Evolutionary conservation across 2,113 vertebrate species (phyloP), one percentile per base, ranked within the genome.

Genomic region (Agelaius phoeniceus): DNA sequence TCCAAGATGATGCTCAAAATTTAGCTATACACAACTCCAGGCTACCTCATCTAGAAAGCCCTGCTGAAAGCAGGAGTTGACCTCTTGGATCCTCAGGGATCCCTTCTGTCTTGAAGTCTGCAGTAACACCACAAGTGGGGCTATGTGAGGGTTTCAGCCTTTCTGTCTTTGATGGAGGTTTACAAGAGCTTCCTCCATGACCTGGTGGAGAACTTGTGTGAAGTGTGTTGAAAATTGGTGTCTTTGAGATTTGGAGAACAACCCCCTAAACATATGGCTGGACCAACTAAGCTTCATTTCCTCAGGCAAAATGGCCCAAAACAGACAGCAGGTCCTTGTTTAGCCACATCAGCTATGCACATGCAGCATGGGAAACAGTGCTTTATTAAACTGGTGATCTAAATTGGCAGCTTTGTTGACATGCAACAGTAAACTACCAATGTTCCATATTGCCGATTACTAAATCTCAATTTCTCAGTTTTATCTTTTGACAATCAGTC

Each of bases 1-100:
- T 65, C 41, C 16, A 11, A 27, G 9, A 11, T 1, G 1, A 43
- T 39, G 24, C 10, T 88, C 30, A 86, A 27, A 57, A 62, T 61
- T 84, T 74, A 37, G 27, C 41, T 61, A 1, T n/a, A 41, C 1
- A 0, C 0, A 2, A 2, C 3, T 9, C 13, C 7, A 17, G 48
- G 33, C 33, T 76, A 41, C 28, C 17, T 84, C 15, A 37, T 52
- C n/a, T 80, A 44, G 22, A 58, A 76, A 13, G 55, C 6, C 7
- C 9, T n/a, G 30, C 13, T 66, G 67, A 55, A 76, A 65, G 37
- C 2, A 17, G 10, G 26, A 71, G 11, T 39, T 92, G 35, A 51
- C 4, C 7, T 62, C 28, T 21, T 18, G 69, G 19, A 41, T 54
- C 23, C 27, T 27, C 27, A 63, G 28, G 15, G 3, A 2, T 63